Evolutionary conservation across 2,797 vertebrate genomes (phyloP).

Genomic region (Podargus strigoides): DNA sequence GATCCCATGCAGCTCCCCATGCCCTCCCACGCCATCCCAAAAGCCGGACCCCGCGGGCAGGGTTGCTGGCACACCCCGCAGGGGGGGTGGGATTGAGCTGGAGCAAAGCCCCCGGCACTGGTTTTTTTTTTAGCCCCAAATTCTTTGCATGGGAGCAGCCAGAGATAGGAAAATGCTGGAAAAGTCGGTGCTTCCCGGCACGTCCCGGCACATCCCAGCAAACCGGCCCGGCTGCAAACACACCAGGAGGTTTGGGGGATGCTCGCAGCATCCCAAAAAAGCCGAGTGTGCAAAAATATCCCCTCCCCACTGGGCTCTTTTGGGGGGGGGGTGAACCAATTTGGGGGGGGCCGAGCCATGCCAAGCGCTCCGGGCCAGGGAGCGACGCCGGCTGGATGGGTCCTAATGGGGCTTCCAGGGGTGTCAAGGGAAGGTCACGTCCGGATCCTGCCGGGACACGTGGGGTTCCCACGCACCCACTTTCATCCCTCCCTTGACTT

Average conservation of each 20-base stretch:
- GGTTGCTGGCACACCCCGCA: rapidly evolving
- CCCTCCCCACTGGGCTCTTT: rapidly evolving
- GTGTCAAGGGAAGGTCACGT: not conserved
- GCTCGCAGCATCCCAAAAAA: not conserved
- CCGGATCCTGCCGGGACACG: rapidly evolving
- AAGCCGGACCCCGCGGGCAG: not conserved
- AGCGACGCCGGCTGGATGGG: rapidly evolving
- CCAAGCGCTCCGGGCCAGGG: rapidly evolving
- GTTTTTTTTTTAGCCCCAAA: not conserved
- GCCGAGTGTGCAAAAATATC: rapidly evolving
- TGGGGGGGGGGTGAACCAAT: no score
- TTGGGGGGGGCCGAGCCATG: not conserved
- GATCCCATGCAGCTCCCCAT: no score
- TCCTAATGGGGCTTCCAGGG: rapidly evolving
- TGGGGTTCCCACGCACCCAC: not conserved
- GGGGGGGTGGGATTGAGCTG: not conserved
- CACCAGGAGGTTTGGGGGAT: not conserved
- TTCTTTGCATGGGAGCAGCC: constrained; percentile 1
- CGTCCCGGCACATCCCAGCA: not conserved
- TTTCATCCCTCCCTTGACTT: not conserved
- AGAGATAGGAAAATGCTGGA: constrained; percentile 4
- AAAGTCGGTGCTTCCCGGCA: not conserved
- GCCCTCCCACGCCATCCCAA: no score
- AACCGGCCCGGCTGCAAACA: not conserved
- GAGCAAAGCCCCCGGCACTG: not conserved